Conservation (phyloP, 2,888 invertebrate genomes). For the Tipula unca region DNA sequence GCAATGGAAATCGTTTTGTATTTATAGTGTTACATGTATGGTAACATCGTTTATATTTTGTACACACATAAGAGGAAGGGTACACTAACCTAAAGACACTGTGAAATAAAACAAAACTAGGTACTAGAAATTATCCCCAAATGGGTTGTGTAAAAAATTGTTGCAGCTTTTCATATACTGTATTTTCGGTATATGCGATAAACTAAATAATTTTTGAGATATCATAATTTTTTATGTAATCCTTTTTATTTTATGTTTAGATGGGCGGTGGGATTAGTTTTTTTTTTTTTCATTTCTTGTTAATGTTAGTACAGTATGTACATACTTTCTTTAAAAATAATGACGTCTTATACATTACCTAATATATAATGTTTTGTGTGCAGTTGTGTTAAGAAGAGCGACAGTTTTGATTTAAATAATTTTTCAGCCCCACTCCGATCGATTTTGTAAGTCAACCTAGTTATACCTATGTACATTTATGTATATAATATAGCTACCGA, state of each 20-base stretch:
- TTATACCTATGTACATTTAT: no score
- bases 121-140: constrained; percentile 4
- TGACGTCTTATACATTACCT: no score
- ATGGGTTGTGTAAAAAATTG: not conserved
- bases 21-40: not conserved
- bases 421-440: no score
- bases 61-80: not conserved
- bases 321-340: not conserved
- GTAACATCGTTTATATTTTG: not conserved
- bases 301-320: not conserved
- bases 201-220: not conserved
- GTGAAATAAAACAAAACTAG: not conserved
- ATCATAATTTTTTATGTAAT: not conserved
- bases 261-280: not conserved
- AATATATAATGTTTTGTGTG: no score
- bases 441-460: no score
- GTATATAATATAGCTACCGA: no score
- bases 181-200: not conserved
- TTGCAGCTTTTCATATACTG: not conserved
- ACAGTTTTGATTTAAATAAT: no score
- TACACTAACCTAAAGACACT: no score
- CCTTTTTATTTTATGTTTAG: not conserved
- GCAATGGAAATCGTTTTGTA: not conserved
- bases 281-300: not conserved
- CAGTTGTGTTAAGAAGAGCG: no score